A percentile compares a stretch with the other conserved stretches of the same genome.
These are phyloP conservation scores for Pandemis cinnamomeana DNA, from an alignment of 2,888 invertebrate species.

Conservation along the genomic window DNA sequence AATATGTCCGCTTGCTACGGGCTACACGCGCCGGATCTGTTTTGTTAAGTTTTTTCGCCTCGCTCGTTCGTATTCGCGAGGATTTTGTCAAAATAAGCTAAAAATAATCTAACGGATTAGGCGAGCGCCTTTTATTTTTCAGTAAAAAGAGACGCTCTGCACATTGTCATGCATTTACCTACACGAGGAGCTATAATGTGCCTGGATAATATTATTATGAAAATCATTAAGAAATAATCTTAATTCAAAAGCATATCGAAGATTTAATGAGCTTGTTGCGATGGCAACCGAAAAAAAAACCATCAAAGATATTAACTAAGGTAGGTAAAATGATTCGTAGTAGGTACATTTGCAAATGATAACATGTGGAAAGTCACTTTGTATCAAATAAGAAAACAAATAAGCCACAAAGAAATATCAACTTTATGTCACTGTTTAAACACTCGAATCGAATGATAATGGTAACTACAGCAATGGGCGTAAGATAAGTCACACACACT, in stretches of 20 bases:
- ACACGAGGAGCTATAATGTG: neutral
- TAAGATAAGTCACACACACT: conserved; percentile 37
- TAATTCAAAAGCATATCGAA: neutral
- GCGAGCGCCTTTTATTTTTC: conserved; percentile 18
- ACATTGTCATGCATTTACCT: neutral
- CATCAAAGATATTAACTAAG: conserved; percentile 1
- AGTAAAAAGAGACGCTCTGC: neutral
- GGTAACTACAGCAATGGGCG: neutral
- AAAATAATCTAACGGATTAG: conserved; percentile 25
- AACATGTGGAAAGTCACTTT: neutral
- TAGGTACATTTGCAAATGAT: conserved; percentile 1
- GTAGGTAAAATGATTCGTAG: neutral
- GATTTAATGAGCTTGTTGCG: neutral
- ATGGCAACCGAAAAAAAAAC: conserved; percentile 17
- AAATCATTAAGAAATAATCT: neutral
- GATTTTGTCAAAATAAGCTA: conserved; percentile 31
- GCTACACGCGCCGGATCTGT: conserved; percentile 48
- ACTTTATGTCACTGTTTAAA: neutral
- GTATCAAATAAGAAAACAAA: conserved; percentile 9
- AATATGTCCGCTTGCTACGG: conserved; percentile 62
- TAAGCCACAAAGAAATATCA: conserved; percentile 3
- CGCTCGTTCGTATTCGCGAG: conserved; percentile 23
- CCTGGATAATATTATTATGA: neutral
- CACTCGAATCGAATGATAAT: neutral
- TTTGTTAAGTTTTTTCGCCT: conserved; percentile 53